Base-by-base conservation (phyloP, 2,113 vertebrate genomes). In the Tonatia bakeri region DNA sequence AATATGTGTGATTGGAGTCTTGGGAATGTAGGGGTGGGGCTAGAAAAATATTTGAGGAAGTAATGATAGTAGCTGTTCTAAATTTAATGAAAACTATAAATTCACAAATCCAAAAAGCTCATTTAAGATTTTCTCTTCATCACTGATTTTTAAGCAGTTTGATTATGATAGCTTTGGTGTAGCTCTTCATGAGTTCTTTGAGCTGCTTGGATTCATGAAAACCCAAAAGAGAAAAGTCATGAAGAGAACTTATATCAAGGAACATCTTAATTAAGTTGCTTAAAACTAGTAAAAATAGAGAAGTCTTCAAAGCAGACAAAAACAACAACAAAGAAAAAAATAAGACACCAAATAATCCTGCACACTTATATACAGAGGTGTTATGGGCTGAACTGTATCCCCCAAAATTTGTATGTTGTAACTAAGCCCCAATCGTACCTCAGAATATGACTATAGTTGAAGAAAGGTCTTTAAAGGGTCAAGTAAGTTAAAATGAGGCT, bases 71-170 rank as follows among this genome's bases (percentile, higher is more conserved):
- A 24, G 47, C 24, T 86, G 80, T 81, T 67, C 40, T 67, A 38
- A 86, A 56, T 84, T 77, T 93, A 93, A 65, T 85, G 45, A 80
- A 94, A 95, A 90, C 85, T 95, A 22, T 79, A 54, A 61, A 84
- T 24, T 54, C 59, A 67, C 4, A 91, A 45, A 86, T 90, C 7
- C 26, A 64, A 12, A 75, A 75, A 40, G 15, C 22, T 73, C 26
- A 80, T 52, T 86, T 47, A 90, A 65, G 64, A 73, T 86, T 96
- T 96, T 64, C 16, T 84, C 40, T 89, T 88, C 43, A 69, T 75
- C 69, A 19, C 69, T 88, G 40, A 80, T 86, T 72, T 72, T 90
- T 84, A 90, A 86, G 38, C 38, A 86, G 1, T 96, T 96, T 69
- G 47, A 87, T 87, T 91, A 43, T 89, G 54, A 73, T 86, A 36